These are phyloP conservation scores for Thamnophis elegans DNA, from an alignment of 2,797 vertebrate species.

Conservation along the genomic window DNA sequence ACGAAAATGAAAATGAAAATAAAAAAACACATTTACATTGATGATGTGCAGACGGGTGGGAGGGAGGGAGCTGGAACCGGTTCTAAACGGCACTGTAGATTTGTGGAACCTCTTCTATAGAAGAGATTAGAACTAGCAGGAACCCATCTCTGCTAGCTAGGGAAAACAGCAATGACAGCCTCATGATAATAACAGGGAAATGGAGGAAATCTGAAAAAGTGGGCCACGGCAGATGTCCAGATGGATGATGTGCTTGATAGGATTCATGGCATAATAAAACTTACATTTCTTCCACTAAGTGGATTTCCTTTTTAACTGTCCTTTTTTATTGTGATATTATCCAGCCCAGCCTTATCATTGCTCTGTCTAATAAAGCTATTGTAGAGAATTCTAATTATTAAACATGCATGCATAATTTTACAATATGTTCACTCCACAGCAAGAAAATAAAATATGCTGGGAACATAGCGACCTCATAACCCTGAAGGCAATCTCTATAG, in stretches of 20 bases:
- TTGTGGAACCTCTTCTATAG: too few relatives aligned
- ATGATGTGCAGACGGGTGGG: too few relatives aligned
- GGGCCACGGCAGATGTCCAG: neutral
- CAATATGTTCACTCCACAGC: neutral
- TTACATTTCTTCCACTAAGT: neutral
- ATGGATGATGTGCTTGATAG: neutral
- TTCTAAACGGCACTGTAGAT: too few relatives aligned
- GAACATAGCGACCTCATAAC: constrained; percentile 8
- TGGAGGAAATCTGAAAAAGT: neutral
- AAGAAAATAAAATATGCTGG: constrained; percentile 15
- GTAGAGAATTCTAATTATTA: neutral
- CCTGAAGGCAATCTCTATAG: constrained; percentile 5
- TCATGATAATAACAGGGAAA: neutral
- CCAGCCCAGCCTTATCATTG: neutral
- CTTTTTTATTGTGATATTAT: neutral
- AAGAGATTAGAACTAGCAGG: too few relatives aligned
- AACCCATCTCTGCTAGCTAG: too few relatives aligned
- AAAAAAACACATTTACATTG: too few relatives aligned
- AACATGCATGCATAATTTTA: neutral
- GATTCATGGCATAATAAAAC: neutral
- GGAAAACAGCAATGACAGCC: neutral
- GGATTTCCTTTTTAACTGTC: neutral
- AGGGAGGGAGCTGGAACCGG: too few relatives aligned
- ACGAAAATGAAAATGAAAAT: too few relatives aligned
- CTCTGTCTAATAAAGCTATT: neutral